Base-by-base conservation (phyloP, 1,140 invertebrate genomes). In the Drosophila bocqueti region DNA sequence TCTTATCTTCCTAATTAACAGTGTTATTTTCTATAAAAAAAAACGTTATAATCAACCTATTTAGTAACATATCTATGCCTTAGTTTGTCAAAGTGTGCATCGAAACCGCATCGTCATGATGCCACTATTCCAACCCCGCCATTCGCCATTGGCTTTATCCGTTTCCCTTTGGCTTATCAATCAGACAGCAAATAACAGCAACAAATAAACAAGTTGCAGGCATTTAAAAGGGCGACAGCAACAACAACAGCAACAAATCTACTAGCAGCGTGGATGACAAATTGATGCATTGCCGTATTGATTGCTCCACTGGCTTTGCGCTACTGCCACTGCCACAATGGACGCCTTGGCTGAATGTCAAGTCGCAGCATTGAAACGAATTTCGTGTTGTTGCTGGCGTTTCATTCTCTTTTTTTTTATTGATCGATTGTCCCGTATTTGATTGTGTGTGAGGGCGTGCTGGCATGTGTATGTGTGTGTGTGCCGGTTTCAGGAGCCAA, bases 221-320 rank as follows among this genome's bases (percentile, higher is more conserved):
- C 58, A 57, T 76, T 64, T 45, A 73, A 69, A 55, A 11, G 54
- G 55, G 24, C 43, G 31, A 11, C 71, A 45, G 31, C 59, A 43
- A 26, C 26, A 26, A 26, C 26, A 63, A 40, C 26, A 38, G 43
- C 50, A 36, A 13, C 36, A 21, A 45, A 38, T 11, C 34, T 36
- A 38, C 7, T 42, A 50, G 54, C 38, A 40, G 65, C 75, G 62
- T 36, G 54, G 58, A 67, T 83, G 76, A 79, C 81, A 87, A 89
- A 87, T 87, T 89, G 83, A 89, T 81, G 84, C 81, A 87, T 89
- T 83, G 83, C 62, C 43, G 50, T 89, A 87, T 87, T 84, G 83
- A 89, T 87, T 89, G 69, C 45, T 47, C 59, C 47, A 45, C 65
- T 79, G 54, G 67, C 77, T 80, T 75, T 59, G 69, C 60, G 10